Conservation (phyloP, 2,113 vertebrate species). For the Myotis davidii region DNA sequence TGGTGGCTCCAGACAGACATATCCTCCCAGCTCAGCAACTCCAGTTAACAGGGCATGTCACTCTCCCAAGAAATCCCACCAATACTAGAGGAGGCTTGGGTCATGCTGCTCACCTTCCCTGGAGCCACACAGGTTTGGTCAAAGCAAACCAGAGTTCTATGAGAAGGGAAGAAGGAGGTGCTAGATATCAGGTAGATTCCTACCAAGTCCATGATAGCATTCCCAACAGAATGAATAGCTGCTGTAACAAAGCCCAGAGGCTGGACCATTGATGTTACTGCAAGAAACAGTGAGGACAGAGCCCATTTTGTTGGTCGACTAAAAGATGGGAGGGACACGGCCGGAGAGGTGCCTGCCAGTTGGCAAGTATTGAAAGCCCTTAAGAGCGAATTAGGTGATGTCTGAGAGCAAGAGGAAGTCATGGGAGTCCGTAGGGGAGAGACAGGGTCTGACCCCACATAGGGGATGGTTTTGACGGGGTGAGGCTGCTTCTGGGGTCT, state of each 20-base stretch:
- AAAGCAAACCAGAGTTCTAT: not conserved
- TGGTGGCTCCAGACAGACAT: not conserved
- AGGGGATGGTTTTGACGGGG: not conserved
- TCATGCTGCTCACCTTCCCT: not conserved
- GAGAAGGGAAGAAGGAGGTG: not conserved
- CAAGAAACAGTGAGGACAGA: not conserved
- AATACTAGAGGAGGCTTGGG: rapidly evolving
- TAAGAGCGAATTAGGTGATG: not conserved
- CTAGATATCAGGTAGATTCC: not conserved
- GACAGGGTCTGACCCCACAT: not conserved
- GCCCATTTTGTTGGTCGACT: not conserved
- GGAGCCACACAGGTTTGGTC: not conserved
- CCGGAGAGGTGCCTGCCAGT: not conserved
- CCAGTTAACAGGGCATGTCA: not conserved
- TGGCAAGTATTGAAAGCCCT: not conserved
- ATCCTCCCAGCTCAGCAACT: not conserved
- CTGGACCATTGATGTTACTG: not conserved
- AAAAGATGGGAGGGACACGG: not conserved
- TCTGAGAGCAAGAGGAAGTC: not conserved
- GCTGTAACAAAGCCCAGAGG: not conserved
- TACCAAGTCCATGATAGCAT: not conserved
- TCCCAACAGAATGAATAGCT: not conserved
- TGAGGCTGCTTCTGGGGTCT: not conserved
- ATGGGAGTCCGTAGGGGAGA: not conserved
- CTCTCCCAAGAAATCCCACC: not conserved